Percentiles rank a stretch among this genome's conserved stretches.
These are phyloP conservation scores for Orchestes rusci DNA, from an alignment of 2,888 invertebrate genomes.

Conservation along the genomic window DNA sequence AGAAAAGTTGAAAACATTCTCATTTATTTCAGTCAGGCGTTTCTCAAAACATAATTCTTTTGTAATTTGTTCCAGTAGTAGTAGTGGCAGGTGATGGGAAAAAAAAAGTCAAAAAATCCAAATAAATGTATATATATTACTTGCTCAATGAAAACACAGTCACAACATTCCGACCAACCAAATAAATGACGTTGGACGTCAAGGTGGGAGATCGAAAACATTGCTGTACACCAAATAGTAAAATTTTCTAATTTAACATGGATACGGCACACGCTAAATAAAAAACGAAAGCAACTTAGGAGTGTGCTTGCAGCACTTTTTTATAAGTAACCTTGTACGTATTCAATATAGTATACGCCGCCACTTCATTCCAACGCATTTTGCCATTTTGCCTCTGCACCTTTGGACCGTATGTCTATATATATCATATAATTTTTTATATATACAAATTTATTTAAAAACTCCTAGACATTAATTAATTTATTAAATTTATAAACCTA, in stretches of 20 bases:
- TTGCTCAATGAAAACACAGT: slow-evolving; percentile 59
- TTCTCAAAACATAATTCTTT: no score
- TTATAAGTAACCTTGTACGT: slow-evolving; percentile 45
- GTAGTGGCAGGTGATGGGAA: no score
- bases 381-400: slow-evolving; percentile 36
- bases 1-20: no score
- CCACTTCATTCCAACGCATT: slow-evolving; percentile 43
- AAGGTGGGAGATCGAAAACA: slow-evolving; percentile 39
- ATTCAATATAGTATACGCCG: slow-evolving; percentile 45
- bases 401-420: slow-evolving; percentile 43
- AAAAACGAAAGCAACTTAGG: slow-evolving; percentile 36
- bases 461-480: slow-evolving; percentile 58
- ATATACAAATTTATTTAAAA: slow-evolving; percentile 64
- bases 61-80: no score
- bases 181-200: slow-evolving; percentile 17
- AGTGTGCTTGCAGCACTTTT: slow-evolving; percentile 34
- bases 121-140: slow-evolving; percentile 72
- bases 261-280: slow-evolving; percentile 47
- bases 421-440: slow-evolving; percentile 56
- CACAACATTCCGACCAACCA: slow-evolving; percentile 44
- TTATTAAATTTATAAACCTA: slow-evolving; percentile 49
- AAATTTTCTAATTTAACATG: slow-evolving; percentile 49
- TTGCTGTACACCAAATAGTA: slow-evolving; percentile 50
- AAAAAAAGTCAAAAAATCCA: slow-evolving; percentile 40
- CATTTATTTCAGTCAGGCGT: no score